Conservation (phyloP, 2,888 invertebrate species). For the Hipparchia semele region DNA sequence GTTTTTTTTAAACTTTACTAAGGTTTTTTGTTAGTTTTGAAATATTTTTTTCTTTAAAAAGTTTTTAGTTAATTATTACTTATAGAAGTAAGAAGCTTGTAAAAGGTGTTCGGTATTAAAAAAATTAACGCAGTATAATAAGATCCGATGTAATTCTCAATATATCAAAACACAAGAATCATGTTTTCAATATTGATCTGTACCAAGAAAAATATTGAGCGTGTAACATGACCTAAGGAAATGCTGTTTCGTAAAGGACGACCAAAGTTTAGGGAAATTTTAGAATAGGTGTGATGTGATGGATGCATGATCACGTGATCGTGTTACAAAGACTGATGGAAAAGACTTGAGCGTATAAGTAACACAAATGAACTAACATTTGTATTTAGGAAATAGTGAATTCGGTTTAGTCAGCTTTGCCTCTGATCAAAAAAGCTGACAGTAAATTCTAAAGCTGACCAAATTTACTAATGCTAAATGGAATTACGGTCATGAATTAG, state of each 20-base stretch:
- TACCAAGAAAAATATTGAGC: not conserved
- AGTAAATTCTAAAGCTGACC: too few species aligned
- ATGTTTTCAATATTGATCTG: not conserved
- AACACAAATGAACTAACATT: not conserved
- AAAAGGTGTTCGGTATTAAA: too few species aligned
- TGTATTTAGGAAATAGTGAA: not conserved
- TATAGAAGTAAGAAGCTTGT: too few species aligned
- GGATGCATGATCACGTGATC: conserved; percentile 13
- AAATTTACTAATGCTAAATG: too few species aligned
- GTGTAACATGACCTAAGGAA: not conserved
- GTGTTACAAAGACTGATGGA: conserved; percentile 23
- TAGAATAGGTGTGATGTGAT: conserved; percentile 7
- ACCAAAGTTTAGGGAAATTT: conserved; percentile 26
- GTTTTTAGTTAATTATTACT: too few species aligned
- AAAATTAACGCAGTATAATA: too few species aligned
- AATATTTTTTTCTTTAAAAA: too few species aligned
- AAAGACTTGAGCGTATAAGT: conserved; percentile 14
- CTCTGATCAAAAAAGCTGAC: not conserved
- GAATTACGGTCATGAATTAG: too few species aligned
- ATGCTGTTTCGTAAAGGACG: conserved; percentile 5
- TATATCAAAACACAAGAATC: too few species aligned
- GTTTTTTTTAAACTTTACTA: too few species aligned
- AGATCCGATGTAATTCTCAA: too few species aligned
- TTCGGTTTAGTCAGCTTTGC: not conserved
- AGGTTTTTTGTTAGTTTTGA: too few species aligned